Percentiles rank a stretch among this genome's conserved stretches.
Conservation (phyloP, 2,113 vertebrate genomes). For the Podarcis raffonei region DNA sequence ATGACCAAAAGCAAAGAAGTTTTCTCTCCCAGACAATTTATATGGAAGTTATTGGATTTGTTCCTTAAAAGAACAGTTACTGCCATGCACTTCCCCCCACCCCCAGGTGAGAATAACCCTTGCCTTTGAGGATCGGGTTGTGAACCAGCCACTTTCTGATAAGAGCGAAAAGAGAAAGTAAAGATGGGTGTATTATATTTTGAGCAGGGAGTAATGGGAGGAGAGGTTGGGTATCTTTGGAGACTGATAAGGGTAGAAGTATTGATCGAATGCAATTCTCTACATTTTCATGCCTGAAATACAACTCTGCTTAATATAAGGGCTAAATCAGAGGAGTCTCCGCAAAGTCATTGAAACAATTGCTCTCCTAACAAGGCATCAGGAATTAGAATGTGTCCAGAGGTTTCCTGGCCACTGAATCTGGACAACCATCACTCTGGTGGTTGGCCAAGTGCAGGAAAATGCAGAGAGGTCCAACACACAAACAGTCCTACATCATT, state of each 20-base stretch:
- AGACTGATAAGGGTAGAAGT: not conserved
- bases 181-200: not conserved
- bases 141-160: constrained; percentile 33
- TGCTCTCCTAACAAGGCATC: not conserved
- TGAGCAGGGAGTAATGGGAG: not conserved
- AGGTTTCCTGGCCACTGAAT: not conserved
- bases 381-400: not conserved
- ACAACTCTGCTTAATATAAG: not conserved
- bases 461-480: not conserved
- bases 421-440: not conserved
- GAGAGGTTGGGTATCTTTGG: not conserved
- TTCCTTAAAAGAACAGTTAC: constrained; percentile 72
- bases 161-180: constrained; percentile 40
- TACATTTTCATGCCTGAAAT: not conserved
- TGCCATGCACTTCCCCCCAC: constrained; percentile 23
- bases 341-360: not conserved
- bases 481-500: not conserved
- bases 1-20: constrained; percentile 78
- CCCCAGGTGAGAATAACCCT: constrained; percentile 59
- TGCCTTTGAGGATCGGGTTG: constrained; percentile 32
- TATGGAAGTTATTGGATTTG: constrained; percentile 82
- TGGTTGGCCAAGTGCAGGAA: not conserved
- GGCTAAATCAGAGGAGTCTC: not conserved
- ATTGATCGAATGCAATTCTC: not conserved
- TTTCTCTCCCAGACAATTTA: constrained; percentile 83